Evolutionary conservation across 1,140 invertebrate genomes (phyloP), one percentile per base, ranked within the genome.

Genomic region (Danaus plexippus): DNA sequence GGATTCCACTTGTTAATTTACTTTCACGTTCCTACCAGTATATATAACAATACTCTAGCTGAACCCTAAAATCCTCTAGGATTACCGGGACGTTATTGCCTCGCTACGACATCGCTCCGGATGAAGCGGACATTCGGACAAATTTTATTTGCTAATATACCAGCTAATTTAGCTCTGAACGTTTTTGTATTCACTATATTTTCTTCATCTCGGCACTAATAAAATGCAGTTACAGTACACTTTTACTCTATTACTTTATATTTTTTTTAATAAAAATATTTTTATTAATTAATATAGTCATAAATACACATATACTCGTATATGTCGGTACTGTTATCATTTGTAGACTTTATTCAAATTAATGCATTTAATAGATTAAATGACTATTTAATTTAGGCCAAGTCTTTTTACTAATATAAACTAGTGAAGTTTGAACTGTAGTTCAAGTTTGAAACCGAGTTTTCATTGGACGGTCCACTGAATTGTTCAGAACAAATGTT

Each of bases 81-180:
- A 82, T 82, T 80, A 80, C 74, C 62, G 64, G 62, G 47, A 66
- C 67, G 71, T 75, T 80, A 80, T 78, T 80, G 74, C 74, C 63
- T 68, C 53, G 47, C 62, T 59, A 61, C 60, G 66, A 71, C 66
- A 70, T 62, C 53, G 54, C 61, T 57, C 60, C 52, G 53, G 60
- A 62, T 61, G 61, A 62, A 69, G 65, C 66, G 59, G 59, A 52
- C 48, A 57, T 54, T 61, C 50, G 57, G 66, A 67, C 56, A 58
- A n/a, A 63, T 65, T 76, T 65, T 72, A 69, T 68, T 71, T 58
- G 63, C 62, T 73, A 69, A 73, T 69, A 70, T 59, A 48, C 63
- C 59, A 63, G 55, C 56, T 62, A 65, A 65, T 62, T 63, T 57
- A 50, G 43, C 52, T 53, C 42, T 43, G 22, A 32, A 32, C 22